Evolutionary conservation across 2,113 vertebrate species (phyloP).

Genomic region (Carassius auratus): DNA sequence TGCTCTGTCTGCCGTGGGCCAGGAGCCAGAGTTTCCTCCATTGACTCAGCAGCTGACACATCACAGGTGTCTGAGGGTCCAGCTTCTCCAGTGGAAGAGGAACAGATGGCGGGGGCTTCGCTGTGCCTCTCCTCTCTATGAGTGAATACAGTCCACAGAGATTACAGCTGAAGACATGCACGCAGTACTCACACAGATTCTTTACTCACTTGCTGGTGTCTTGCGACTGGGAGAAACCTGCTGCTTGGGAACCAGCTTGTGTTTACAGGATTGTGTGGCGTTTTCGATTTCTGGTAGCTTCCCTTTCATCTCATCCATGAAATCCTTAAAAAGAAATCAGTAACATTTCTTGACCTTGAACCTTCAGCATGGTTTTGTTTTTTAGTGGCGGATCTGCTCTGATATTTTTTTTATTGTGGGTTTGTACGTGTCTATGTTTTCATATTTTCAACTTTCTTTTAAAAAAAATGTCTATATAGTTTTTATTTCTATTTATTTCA

Average conservation of each 20-base stretch:
- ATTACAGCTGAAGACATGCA: neutral
- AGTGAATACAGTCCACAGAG: constrained; percentile 12
- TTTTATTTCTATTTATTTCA: neutral
- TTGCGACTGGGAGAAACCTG: constrained; percentile 67
- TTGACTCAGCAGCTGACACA: constrained; percentile 78
- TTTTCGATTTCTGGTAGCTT: constrained; percentile 80
- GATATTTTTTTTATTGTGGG: too few relatives aligned
- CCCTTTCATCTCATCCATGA: constrained; percentile 80
- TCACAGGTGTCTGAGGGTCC: constrained; percentile 78
- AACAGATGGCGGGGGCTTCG: constrained; percentile 63
- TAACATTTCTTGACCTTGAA: neutral
- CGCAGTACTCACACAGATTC: neutral
- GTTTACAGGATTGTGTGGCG: constrained; percentile 78
- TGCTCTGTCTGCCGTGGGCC: constrained; percentile 75
- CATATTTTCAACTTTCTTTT: neutral
- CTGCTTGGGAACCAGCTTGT: constrained; percentile 66
- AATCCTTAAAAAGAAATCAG: constrained; percentile 66
- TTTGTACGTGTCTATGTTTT: too few relatives aligned
- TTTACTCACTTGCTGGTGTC: constrained; percentile 74
- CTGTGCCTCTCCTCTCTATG: constrained; percentile 75
- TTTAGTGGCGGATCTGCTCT: neutral
- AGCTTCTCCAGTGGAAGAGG: constrained; percentile 70
- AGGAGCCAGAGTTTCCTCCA: constrained; percentile 87
- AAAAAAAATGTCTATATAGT: neutral
- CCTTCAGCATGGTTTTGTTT: neutral